Evolutionary conservation across 2,888 invertebrate genomes (phyloP).

Genomic region (Caenorhabditis imperialis): DNA sequence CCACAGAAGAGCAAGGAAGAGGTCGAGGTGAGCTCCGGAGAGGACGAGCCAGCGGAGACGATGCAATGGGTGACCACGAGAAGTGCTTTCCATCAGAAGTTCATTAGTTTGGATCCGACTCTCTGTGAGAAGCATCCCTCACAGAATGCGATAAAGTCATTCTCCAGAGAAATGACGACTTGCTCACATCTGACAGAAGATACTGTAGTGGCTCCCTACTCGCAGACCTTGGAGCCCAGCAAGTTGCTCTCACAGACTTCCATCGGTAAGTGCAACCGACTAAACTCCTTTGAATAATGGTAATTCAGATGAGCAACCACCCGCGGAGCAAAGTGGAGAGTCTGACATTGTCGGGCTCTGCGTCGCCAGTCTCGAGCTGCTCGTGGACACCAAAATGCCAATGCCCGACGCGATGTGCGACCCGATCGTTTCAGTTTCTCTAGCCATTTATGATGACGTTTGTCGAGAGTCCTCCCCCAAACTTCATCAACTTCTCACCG

Average conservation of each 20-base stretch:
- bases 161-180: slow-evolving; percentile 39
- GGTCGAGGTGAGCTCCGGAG: background rate
- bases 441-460: slow-evolving; percentile 56
- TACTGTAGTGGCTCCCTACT: slow-evolving; percentile 27
- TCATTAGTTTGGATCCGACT: slow-evolving; percentile 21
- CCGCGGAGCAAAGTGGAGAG: slow-evolving; percentile 33
- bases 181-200: slow-evolving; percentile 21
- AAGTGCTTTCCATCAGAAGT: slow-evolving; percentile 35
- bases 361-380: slow-evolving; percentile 60
- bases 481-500: slow-evolving; percentile 42
- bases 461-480: slow-evolving; percentile 44
- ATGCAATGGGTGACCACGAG: slow-evolving; percentile 45
- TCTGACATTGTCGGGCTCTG: slow-evolving; percentile 54
- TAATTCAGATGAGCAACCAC: slow-evolving; percentile 24
- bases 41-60: slow-evolving; percentile 14
- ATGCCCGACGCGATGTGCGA: slow-evolving; percentile 56
- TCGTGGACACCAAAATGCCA: slow-evolving; percentile 43
- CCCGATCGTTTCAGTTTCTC: slow-evolving; percentile 48
- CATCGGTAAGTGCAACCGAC: slow-evolving; percentile 2
- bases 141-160: too few species aligned
- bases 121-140: too few species aligned
- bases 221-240: slow-evolving; percentile 16
- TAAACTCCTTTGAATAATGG: too few species aligned
- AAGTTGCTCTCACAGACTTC: slow-evolving; percentile 43
- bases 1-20: slow-evolving; percentile 6